Percentiles rank a stretch among this genome's conserved stretches.
Evolutionary conservation across 2,797 vertebrate genomes (phyloP).

Genomic region (Rhincodon typus): DNA sequence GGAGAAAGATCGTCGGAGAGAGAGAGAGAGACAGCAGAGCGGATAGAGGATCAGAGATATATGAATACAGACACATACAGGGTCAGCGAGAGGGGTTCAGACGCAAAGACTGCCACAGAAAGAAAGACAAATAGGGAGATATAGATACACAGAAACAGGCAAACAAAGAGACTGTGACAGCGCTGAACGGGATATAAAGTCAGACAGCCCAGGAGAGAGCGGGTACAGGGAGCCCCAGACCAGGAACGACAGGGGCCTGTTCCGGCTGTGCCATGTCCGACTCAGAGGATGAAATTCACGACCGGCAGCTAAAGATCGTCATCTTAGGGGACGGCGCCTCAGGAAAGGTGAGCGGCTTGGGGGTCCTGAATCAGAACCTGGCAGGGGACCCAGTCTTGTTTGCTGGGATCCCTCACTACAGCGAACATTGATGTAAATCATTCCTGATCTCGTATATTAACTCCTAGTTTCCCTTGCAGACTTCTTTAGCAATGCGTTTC

Average conservation of each 20-base stretch:
- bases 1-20: too few relatives aligned
- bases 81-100: too few relatives aligned
- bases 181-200: neutral
- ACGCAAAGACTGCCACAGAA: too few relatives aligned
- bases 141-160: neutral
- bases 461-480: conserved; percentile 70
- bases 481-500: conserved; percentile 92
- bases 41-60: too few relatives aligned
- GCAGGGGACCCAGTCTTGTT: neutral
- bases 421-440: conserved; percentile 19
- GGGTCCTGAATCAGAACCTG: neutral
- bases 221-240: neutral
- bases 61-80: too few relatives aligned
- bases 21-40: too few relatives aligned
- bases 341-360: conserved; percentile 79
- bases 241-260: neutral
- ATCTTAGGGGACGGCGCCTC: conserved; percentile 91
- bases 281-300: conserved; percentile 87
- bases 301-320: conserved; percentile 88
- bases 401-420: neutral
- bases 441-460: conserved; percentile 44
- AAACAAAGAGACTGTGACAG: too few relatives aligned
- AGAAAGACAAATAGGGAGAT: neutral
- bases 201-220: neutral
- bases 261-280: conserved; percentile 73